phyloP scores from a whole-genome alignment of 2,113 vertebrate genomes.

The Clarias macrocephalus region DNA sequence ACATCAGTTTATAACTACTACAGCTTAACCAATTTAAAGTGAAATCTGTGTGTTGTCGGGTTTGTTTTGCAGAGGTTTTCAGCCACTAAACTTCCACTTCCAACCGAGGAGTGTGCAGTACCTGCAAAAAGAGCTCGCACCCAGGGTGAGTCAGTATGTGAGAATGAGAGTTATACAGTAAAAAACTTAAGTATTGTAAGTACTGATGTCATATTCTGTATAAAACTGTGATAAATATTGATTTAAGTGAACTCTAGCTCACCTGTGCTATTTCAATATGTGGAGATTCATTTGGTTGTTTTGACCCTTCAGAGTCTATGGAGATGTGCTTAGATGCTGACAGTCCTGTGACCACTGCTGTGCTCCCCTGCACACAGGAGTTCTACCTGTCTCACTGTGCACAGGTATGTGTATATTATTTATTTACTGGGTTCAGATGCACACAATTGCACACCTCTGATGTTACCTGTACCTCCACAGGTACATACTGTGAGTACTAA shows the following conservation, averaged over 20 bases:
- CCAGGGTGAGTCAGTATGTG: slow-evolving; percentile 61
- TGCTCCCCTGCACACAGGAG: slow-evolving; percentile 79
- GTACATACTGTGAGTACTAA: background rate
- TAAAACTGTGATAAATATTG: background rate
- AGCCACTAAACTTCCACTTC: slow-evolving; percentile 55
- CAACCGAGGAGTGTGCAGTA: slow-evolving; percentile 66
- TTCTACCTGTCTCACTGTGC: slow-evolving; percentile 82
- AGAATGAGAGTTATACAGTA: background rate
- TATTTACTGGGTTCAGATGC: background rate
- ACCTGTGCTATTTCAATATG: background rate
- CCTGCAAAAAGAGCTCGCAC: slow-evolving; percentile 67
- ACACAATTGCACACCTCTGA: background rate
- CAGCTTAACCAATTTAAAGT: background rate
- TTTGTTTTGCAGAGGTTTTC: slow-evolving; percentile 55
- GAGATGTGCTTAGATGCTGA: slow-evolving; percentile 84
- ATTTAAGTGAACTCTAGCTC: background rate
- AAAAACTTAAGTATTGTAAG: background rate
- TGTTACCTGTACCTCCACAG: background rate
- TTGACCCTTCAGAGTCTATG: slow-evolving; percentile 69
- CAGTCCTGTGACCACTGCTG: slow-evolving; percentile 76
- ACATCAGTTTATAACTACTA: too few relatives aligned
- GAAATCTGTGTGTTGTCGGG: background rate
- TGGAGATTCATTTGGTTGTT: background rate
- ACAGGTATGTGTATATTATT: slow-evolving; percentile 68
- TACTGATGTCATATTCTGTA: background rate